Evolutionary conservation across 1,140 invertebrate genomes (phyloP).

Genomic region (Drosophila equinoxialis): DNA sequence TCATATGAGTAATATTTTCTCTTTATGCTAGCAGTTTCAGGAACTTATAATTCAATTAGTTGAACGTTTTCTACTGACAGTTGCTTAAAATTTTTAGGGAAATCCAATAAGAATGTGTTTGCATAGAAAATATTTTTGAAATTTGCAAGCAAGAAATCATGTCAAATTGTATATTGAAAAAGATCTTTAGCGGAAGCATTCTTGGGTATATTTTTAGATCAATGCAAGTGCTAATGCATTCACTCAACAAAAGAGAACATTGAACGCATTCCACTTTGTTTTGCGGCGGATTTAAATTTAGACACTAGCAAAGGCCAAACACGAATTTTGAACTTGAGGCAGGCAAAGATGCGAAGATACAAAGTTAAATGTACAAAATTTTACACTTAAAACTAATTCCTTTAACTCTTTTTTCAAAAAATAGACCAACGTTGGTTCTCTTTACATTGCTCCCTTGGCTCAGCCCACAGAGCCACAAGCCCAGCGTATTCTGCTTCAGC

Average conservation of each 20-base stretch:
- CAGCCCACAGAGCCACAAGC: conserved; percentile 75
- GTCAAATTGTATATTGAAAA: conserved; percentile 12
- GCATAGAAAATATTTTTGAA: background rate
- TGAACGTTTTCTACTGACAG: conserved; percentile 5
- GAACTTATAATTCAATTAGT: background rate
- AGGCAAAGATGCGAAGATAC: conserved; percentile 5
- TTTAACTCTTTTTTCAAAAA: background rate
- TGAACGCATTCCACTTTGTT: conserved; percentile 59
- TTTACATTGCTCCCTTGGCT: conserved; percentile 77
- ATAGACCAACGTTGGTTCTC: conserved; percentile 77
- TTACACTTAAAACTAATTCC: background rate
- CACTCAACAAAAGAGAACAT: conserved; percentile 46
- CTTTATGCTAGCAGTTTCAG: background rate
- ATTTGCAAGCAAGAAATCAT: conserved; percentile 13
- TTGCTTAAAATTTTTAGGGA: background rate
- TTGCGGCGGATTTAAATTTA: conserved; percentile 51
- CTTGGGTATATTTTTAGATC: conserved; percentile 53
- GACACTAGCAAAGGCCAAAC: conserved; percentile 65
- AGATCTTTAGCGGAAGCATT: conserved; percentile 51
- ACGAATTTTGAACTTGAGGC: conserved; percentile 78
- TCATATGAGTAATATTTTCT: conserved; percentile 45
- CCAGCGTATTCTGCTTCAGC: conserved; percentile 69
- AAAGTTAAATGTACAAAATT: background rate
- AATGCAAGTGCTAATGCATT: conserved; percentile 30
- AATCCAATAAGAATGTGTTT: background rate